Base-by-base conservation (phyloP, 2,888 invertebrate genomes). In the Cephus rjabovi region DNA sequence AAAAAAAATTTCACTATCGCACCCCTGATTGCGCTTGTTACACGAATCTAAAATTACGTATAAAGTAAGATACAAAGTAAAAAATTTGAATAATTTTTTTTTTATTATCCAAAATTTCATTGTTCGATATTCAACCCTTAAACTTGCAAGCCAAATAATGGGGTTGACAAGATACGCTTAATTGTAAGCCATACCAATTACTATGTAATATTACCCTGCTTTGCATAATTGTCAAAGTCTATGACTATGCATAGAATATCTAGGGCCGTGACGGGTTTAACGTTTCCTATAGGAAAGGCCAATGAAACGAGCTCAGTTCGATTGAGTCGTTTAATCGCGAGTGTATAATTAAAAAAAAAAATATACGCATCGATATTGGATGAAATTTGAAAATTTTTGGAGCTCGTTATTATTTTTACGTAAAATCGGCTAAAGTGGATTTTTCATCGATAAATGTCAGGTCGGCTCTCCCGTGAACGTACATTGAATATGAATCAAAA, bases 201-300 rank as follows among this genome's bases (percentile, higher is more conserved):
- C 56, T 23, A 9, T 23, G 56, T 6, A 6, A 56, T 56, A 31
- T 71, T 15, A 71, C 12, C 6, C 12, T 23, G 3, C 15, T 71
- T 71, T 71, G 71, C 71, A 71, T 71, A 34, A 31, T 71, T 71
- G 15, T 4, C 71, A 71, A 71, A 31, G 9, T 31, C 71, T 71
- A 56, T 56, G n/a, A 71, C 71, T 71, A 71, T 71, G 71, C 71
- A 71, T 71, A 34, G 31, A 71, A 71, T 71, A 71, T 31, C 71
- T 12, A 31, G 11, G 0, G 11, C 15, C 9, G 30, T 33, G 31
- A 31, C 71, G 15, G 71, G 11, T 71, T 71, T 71, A 71, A 71
- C 9, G 71, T 71, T 23, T 1, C 34, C 12, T 3, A 12, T 12
- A 1, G 30, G 31, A 12, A 12, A 9, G 1, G 0, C 9, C 31